Percentiles rank a stretch among this genome's conserved stretches.
Evolutionary conservation across 2,113 vertebrate genomes (phyloP).

Genomic region (Ramphastos sulfuratus): DNA sequence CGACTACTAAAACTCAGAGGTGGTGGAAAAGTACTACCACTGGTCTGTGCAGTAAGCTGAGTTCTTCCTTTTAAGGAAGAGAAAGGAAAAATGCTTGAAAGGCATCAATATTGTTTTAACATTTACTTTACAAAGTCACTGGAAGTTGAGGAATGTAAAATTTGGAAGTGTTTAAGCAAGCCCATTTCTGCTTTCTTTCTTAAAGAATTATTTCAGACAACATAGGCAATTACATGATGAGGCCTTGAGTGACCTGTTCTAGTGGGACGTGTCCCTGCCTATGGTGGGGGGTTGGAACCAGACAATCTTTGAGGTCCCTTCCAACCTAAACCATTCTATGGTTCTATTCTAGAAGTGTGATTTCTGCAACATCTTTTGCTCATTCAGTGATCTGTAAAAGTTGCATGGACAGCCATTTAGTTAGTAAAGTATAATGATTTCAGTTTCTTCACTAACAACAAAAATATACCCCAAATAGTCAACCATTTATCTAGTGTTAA

Average conservation of each 20-base stretch:
- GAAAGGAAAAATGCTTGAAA: slow-evolving; percentile 32
- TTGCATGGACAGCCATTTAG: neutral
- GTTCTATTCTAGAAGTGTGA: neutral
- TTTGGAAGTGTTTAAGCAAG: slow-evolving; percentile 42
- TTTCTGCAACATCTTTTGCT: neutral
- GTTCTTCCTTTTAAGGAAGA: neutral
- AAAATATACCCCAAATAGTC: neutral
- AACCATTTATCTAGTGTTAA: neutral
- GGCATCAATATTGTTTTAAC: neutral
- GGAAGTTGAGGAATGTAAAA: slow-evolving; percentile 48
- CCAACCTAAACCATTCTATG: no score
- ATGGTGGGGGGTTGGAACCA: no score
- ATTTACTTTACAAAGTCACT: slow-evolving; percentile 44
- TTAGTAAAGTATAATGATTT: neutral
- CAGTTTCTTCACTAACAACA: neutral
- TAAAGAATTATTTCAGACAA: neutral
- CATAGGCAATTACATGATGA: neutral
- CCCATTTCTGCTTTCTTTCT: neutral
- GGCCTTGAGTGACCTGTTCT: no score
- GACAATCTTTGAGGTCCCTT: no score
- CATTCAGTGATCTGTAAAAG: neutral
- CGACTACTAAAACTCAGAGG: neutral
- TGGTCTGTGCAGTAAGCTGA: accelerated
- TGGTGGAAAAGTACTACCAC: neutral
- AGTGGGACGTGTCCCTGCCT: no score